Conservation (phyloP, 2,888 invertebrate genomes). For the Dorcus parallelipipedus region DNA sequence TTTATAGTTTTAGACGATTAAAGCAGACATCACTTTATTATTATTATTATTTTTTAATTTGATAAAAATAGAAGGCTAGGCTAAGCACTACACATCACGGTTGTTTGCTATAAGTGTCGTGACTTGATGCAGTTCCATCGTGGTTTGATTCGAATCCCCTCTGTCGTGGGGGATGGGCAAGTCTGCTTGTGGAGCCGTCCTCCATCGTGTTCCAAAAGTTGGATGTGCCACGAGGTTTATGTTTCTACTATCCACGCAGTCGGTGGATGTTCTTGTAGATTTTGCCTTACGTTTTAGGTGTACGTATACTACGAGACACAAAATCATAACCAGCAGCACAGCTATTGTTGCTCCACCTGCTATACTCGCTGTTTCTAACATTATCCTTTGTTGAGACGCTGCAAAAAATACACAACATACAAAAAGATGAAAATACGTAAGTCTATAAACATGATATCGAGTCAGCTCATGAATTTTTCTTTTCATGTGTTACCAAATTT, state of each 20-base stretch:
- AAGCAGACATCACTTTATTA: slow-evolving; percentile 31
- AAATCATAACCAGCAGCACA: slow-evolving; percentile 65
- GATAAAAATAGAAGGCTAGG: slow-evolving; percentile 18
- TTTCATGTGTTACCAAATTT: too few relatives aligned
- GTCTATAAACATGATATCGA: too few relatives aligned
- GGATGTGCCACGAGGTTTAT: slow-evolving; percentile 32
- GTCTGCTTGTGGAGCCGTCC: slow-evolving; percentile 30
- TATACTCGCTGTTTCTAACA: slow-evolving; percentile 86
- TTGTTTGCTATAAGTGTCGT: slow-evolving; percentile 35
- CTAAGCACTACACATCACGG: slow-evolving; percentile 22
- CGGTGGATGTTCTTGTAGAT: slow-evolving; percentile 35
- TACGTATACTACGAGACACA: slow-evolving; percentile 65
- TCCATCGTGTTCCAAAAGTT: slow-evolving; percentile 44
- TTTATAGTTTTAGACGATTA: slow-evolving; percentile 33
- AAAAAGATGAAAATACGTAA: too few relatives aligned
- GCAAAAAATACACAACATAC: slow-evolving; percentile 30
- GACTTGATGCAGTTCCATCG: slow-evolving; percentile 39
- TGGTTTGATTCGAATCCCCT: slow-evolving; percentile 28
- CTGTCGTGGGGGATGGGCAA: slow-evolving; percentile 28
- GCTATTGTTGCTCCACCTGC: slow-evolving; percentile 78
- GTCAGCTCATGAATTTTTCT: too few relatives aligned
- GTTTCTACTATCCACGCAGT: slow-evolving; percentile 43
- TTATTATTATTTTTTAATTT: slow-evolving; percentile 27
- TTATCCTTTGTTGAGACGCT: slow-evolving; percentile 76
- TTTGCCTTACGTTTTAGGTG: slow-evolving; percentile 59